Evolutionary conservation across 1,140 invertebrate genomes (phyloP), one percentile per base, ranked within the genome.

Genomic region (Apis dorsata): DNA sequence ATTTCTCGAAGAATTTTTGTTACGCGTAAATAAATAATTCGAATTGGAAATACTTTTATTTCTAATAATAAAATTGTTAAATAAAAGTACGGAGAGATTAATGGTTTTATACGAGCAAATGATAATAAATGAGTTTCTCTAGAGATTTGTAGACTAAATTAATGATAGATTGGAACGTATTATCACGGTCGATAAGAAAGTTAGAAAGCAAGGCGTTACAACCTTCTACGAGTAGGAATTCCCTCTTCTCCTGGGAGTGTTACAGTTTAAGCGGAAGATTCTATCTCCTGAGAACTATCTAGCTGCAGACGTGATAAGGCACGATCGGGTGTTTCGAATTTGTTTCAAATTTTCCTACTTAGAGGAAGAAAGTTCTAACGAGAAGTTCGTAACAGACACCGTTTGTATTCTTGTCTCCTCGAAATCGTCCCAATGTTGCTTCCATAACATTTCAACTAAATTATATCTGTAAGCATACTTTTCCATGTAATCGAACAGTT

Each of bases 241-340:
- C 63, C 70, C 49, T 21, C 24, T 44, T 21, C 51, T 62, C 66
- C 34, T 21, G 28, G 51, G 70, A 59, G 5, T 24, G 59, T 19
- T 73, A 28, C 78, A 63, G 78, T 74, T 80, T 63, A 80, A 80
- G 21, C 70, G 34, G 5, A 53, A 66, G 66, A n/a, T 49, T 80
- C 51, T 74, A 80, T 74, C 79, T 80, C 69, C 51, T 44, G 79
- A 80, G 79, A 80, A 80, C 79, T 74, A 80, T 80, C 60, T 80
- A 28, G 60, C 59, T 74, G 79, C 79, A 60, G 70, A 57, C 44
- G 79, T 28, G 79, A 80, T 80, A 80, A 80, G 79, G 60, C 70
- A 74, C 70, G 79, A 74, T 74, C 59, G 69, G 70, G 24, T 80
- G 78, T 73, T 73, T 24, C 78, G 59, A 73, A 80, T 80, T 80